Conservation (phyloP, 2,888 invertebrate genomes). For the Smittia sp. region DNA sequence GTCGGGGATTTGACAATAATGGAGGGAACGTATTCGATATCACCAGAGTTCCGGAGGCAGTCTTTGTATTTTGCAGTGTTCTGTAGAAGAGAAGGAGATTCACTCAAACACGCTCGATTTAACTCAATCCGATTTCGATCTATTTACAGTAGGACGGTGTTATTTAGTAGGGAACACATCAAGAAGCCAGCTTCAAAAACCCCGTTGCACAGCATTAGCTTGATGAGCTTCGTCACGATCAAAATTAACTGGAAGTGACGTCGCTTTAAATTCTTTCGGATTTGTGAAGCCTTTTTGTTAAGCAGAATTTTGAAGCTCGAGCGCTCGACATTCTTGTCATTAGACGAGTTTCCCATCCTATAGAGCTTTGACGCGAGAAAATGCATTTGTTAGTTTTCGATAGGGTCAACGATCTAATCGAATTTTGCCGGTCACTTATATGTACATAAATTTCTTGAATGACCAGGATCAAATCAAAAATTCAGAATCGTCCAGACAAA, state of each 20-base stretch:
- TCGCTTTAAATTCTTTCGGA: slow-evolving; percentile 43
- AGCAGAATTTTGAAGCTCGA: slow-evolving; percentile 51
- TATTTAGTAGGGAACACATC: slow-evolving; percentile 29
- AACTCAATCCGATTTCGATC: background rate
- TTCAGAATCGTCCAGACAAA: too few relatives aligned
- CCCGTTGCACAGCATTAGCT: slow-evolving; percentile 43
- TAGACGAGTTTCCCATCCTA: slow-evolving; percentile 30
- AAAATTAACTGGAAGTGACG: slow-evolving; percentile 50
- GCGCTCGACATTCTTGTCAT: slow-evolving; percentile 50
- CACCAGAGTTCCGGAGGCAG: slow-evolving; percentile 50
- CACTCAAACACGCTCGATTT: background rate
- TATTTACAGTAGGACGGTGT: slow-evolving; percentile 29
- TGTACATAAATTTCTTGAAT: too few relatives aligned
- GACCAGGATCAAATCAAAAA: too few relatives aligned
- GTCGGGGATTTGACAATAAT: slow-evolving; percentile 66
- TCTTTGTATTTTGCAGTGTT: slow-evolving; percentile 43
- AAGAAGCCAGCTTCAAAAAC: slow-evolving; percentile 39
- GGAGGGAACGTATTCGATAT: slow-evolving; percentile 76
- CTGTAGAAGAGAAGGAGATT: background rate
- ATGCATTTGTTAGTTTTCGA: too few relatives aligned
- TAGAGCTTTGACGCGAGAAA: too few relatives aligned
- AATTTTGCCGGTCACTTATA: too few relatives aligned
- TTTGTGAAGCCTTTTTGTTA: slow-evolving; percentile 43
- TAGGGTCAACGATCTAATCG: too few relatives aligned
- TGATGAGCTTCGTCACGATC: slow-evolving; percentile 49